phyloP scores from a whole-genome alignment of 2,113 vertebrate genomes.

The Psilopsiagon aurifrons region DNA sequence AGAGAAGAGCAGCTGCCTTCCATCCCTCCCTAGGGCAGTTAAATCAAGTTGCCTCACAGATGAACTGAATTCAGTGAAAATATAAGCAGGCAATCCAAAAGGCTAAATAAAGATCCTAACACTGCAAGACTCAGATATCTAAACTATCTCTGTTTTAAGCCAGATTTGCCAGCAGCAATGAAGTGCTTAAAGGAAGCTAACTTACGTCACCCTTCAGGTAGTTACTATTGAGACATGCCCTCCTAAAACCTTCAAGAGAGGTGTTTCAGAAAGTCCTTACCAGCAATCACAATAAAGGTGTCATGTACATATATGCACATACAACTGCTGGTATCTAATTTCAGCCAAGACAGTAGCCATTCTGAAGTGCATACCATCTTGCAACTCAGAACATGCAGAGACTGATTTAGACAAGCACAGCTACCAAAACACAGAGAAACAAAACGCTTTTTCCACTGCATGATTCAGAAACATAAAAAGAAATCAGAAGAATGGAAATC shows the following conservation, averaged over 20 bases:
- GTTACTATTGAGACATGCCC: not conserved
- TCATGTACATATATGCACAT: fast-evolving
- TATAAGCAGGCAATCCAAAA: not conserved
- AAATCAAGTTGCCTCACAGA: not conserved
- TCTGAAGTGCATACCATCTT: not conserved
- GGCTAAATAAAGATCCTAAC: not conserved
- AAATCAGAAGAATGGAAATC: not conserved
- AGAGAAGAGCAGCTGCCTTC: not conserved
- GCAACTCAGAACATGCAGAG: not conserved
- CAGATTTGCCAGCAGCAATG: not conserved
- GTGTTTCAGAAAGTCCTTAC: not conserved
- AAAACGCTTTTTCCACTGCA: not conserved
- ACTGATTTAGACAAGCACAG: not conserved
- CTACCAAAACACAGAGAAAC: not conserved
- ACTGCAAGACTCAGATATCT: not conserved
- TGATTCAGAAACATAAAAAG: not conserved
- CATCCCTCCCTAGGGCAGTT: not conserved
- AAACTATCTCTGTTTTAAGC: not conserved
- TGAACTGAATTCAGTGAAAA: not conserved
- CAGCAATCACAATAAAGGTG: not conserved
- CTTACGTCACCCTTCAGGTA: not conserved
- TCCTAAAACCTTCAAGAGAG: not conserved
- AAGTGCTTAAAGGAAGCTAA: not conserved
- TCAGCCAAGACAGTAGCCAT: not conserved
- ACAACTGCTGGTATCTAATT: not conserved